A percentile compares a stretch with the other conserved stretches of the same genome.
Conservation (phyloP, 2,888 invertebrate species). For the Platycheirus rosarum region DNA sequence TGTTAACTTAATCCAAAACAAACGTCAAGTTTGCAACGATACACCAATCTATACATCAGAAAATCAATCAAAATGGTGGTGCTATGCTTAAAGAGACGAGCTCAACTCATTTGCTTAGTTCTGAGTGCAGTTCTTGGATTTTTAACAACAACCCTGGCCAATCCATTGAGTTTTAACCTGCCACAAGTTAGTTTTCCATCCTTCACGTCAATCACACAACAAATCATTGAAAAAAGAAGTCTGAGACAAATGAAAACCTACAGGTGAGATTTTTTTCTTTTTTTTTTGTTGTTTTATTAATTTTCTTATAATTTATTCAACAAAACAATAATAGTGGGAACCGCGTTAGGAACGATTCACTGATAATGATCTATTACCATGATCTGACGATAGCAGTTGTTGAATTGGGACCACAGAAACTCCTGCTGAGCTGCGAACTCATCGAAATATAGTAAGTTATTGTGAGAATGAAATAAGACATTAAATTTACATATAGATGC, state of each 20-base stretch:
- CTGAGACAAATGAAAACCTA: slow-evolving; percentile 82
- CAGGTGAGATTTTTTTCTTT: slow-evolving; percentile 78
- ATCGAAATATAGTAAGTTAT: slow-evolving; percentile 93
- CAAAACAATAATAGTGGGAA: too few species aligned
- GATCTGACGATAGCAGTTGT: slow-evolving; percentile 93
- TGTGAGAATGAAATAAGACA: neutral
- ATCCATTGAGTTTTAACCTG: slow-evolving; percentile 80
- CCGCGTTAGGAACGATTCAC: slow-evolving; percentile 86
- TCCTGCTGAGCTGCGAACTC: slow-evolving; percentile 90
- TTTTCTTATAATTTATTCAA: too few species aligned
- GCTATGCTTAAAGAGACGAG: slow-evolving; percentile 75
- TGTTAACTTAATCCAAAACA: slow-evolving; percentile 3
- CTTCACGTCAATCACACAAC: slow-evolving; percentile 81
- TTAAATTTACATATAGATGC: too few species aligned
- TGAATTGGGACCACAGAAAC: slow-evolving; percentile 88
- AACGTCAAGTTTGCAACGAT: slow-evolving; percentile 19
- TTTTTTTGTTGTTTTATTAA: too few species aligned
- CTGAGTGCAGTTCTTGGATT: slow-evolving; percentile 79
- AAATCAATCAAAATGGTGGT: slow-evolving; percentile 56
- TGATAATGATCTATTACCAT: slow-evolving; percentile 90
- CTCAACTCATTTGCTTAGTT: slow-evolving; percentile 78
- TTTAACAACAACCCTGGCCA: slow-evolving; percentile 80
- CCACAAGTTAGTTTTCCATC: slow-evolving; percentile 80
- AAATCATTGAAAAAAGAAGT: slow-evolving; percentile 81
- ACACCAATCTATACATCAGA: neutral